phyloP scores from a whole-genome alignment of 2,113 vertebrate genomes.

The Aleadryas rufinucha region DNA sequence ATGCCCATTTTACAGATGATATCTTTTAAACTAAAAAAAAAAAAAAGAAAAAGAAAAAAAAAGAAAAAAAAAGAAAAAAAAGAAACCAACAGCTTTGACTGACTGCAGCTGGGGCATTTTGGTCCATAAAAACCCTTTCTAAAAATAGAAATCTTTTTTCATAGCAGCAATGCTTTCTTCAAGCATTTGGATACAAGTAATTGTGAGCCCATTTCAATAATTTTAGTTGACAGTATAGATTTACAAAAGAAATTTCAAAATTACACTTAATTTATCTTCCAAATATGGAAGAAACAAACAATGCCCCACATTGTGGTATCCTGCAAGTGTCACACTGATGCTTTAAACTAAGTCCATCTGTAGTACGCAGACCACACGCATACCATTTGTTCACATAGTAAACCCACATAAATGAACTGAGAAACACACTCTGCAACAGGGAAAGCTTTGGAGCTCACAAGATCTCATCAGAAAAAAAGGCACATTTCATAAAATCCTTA shows the following conservation, averaged over 20 bases:
- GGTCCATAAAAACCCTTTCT: constrained; percentile 85
- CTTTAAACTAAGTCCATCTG: constrained; percentile 71
- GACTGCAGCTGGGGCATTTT: constrained; percentile 80
- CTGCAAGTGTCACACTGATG: constrained; percentile 75
- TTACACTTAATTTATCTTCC: constrained; percentile 83
- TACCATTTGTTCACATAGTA: constrained; percentile 71
- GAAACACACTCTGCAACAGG: constrained; percentile 67
- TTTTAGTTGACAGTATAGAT: constrained; percentile 75
- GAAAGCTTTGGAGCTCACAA: constrained; percentile 77
- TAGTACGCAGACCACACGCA: constrained; percentile 65
- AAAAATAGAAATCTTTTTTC: constrained; percentile 82
- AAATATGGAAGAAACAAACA: constrained; percentile 85
- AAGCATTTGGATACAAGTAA: constrained; percentile 80
- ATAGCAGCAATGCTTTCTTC: constrained; percentile 86
- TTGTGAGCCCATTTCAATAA: constrained; percentile 76
- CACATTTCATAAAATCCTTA: constrained; percentile 79
- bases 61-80: constrained; percentile 27
- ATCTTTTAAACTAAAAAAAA: constrained; percentile 46
- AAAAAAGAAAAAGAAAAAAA: neutral
- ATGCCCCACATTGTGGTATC: constrained; percentile 80
- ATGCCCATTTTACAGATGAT: constrained; percentile 79
- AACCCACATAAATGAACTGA: constrained; percentile 61
- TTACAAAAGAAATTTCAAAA: constrained; percentile 73
- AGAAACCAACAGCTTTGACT: constrained; percentile 72
- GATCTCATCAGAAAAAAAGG: constrained; percentile 80